Evolutionary conservation across 2,797 vertebrate species (phyloP).

Genomic region (Anabas testudineus): DNA sequence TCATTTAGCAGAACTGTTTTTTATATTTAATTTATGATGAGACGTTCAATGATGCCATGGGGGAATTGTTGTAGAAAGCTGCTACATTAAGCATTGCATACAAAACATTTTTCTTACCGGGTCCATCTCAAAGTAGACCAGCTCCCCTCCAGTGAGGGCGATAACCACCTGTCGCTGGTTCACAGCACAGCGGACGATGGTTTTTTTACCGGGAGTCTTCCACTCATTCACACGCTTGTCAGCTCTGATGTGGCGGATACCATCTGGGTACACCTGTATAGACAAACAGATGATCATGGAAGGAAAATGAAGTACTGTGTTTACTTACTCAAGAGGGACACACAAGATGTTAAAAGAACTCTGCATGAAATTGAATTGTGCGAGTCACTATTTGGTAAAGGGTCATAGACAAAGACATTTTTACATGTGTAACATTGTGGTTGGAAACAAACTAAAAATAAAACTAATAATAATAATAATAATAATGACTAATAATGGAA

Average conservation of each 20-base stretch:
- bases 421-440: too few species aligned
- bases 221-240: slow-evolving; percentile 99
- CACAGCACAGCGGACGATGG: slow-evolving; percentile 97
- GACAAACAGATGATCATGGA: slow-evolving; percentile 28
- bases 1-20: too few species aligned
- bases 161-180: slow-evolving; percentile 99
- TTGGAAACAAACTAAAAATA: not conserved
- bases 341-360: not conserved
- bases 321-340: not conserved
- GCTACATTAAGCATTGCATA: too few species aligned
- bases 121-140: slow-evolving; percentile 99
- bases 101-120: slow-evolving; percentile 85
- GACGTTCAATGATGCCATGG: too few species aligned
- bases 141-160: slow-evolving; percentile 95
- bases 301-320: not conserved
- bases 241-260: slow-evolving; percentile 96
- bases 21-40: too few species aligned
- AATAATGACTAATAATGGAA: too few species aligned
- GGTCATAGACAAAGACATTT: too few species aligned
- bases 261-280: slow-evolving; percentile 95
- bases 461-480: too few species aligned
- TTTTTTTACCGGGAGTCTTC: slow-evolving; percentile 99
- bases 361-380: too few species aligned
- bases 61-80: too few species aligned
- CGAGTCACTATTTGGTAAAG: too few species aligned